Evolutionary conservation across 2,797 vertebrate genomes (phyloP).

Genomic region (Aeoliscus strigatus): DNA sequence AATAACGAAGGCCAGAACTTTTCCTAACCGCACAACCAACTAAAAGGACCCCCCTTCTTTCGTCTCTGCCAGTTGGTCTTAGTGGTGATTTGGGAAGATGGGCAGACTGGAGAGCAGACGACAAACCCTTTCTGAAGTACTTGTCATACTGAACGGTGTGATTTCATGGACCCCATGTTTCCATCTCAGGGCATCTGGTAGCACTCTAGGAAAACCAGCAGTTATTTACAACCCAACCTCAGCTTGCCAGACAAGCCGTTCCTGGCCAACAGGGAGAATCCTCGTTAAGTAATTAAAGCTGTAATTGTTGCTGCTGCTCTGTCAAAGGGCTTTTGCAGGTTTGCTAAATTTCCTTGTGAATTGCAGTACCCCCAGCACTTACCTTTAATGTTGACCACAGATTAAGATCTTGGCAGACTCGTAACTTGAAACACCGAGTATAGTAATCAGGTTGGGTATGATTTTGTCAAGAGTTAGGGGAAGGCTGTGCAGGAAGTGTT

Average conservation of each 20-base stretch:
- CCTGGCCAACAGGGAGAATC: constrained; percentile 69
- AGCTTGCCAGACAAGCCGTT: constrained; percentile 68
- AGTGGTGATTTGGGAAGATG: constrained; percentile 44
- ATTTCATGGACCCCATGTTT: constrained; percentile 66
- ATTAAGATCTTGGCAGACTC: constrained; percentile 22
- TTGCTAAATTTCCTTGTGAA: constrained; percentile 24
- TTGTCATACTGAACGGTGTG: constrained; percentile 59
- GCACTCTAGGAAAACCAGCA: constrained; percentile 69
- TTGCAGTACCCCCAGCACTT: constrained; percentile 12
- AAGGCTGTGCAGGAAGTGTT: constrained; percentile 37
- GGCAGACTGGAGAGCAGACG: constrained; percentile 47
- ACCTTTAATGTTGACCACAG: constrained; percentile 34
- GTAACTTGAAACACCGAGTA: constrained; percentile 19
- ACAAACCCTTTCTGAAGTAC: constrained; percentile 69
- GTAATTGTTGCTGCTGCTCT: constrained; percentile 67
- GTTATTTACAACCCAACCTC: constrained; percentile 71
- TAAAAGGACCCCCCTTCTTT: constrained; percentile 12
- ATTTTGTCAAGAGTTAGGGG: constrained; percentile 33
- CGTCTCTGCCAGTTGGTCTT: constrained; percentile 10
- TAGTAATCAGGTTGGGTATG: constrained; percentile 10
- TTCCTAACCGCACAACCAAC: constrained; percentile 41
- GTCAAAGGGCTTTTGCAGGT: constrained; percentile 37
- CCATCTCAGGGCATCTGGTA: constrained; percentile 74
- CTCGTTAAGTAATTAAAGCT: constrained; percentile 75
- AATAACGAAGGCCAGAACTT: constrained; percentile 43